Percentiles rank a stretch among this genome's conserved stretches.
These are phyloP conservation scores for Mus pahari DNA, from an alignment of 2,113 vertebrate species.

Conservation along the genomic window DNA sequence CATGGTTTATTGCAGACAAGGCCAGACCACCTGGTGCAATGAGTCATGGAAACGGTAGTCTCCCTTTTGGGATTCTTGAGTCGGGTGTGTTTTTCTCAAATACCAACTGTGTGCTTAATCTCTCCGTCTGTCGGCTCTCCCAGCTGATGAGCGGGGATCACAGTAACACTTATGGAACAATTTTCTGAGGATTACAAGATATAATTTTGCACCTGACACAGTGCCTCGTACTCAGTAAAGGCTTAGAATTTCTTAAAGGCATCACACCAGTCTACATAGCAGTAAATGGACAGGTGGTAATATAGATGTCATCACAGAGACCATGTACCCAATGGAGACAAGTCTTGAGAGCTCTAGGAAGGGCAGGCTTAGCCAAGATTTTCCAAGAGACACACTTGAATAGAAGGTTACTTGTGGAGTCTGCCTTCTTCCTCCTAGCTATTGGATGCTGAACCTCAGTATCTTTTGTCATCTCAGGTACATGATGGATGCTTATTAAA, in stretches of 20 bases:
- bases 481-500: background rate
- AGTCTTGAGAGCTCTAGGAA: too few species aligned
- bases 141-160: background rate
- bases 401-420: background rate
- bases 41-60: background rate
- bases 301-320: accelerated
- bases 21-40: background rate
- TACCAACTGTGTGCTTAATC: background rate
- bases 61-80: background rate
- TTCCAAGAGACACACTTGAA: background rate
- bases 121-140: background rate
- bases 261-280: background rate
- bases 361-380: background rate
- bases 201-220: background rate
- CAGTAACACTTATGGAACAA: background rate
- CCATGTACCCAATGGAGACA: background rate
- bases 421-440: background rate
- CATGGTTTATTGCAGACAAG: background rate
- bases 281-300: accelerated
- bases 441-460: background rate
- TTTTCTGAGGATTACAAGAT: background rate
- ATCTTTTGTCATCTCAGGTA: background rate
- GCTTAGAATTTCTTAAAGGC: background rate
- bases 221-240: background rate
- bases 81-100: slow-evolving; percentile 17